Conservation (phyloP, 2,797 vertebrate species). For the Mormyrops attenuatus region DNA sequence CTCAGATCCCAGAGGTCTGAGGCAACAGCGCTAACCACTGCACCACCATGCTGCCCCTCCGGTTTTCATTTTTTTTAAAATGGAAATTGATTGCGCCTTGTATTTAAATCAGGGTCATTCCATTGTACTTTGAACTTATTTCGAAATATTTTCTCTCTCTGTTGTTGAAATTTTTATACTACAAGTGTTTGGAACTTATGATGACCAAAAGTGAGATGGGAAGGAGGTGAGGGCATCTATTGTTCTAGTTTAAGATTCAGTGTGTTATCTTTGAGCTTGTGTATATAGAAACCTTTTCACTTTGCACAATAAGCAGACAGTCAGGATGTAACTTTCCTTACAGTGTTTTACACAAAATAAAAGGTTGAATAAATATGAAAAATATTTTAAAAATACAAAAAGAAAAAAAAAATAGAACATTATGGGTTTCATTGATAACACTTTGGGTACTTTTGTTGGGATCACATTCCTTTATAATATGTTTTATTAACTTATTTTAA, state of each 20-base stretch:
- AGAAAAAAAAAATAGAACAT: slow-evolving; percentile 49
- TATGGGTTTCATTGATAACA: slow-evolving; percentile 60
- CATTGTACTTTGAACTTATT: slow-evolving; percentile 15
- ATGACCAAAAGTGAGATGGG: slow-evolving; percentile 31
- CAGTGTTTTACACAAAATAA: slow-evolving; percentile 62
- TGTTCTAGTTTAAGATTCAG: slow-evolving; percentile 49
- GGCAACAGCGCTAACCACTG: neutral
- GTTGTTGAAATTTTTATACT: slow-evolving; percentile 58
- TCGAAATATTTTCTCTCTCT: slow-evolving; percentile 44
- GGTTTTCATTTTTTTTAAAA: slow-evolving; percentile 32
- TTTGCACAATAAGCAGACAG: slow-evolving; percentile 70
- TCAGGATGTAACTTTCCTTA: slow-evolving; percentile 68
- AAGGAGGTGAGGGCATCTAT: slow-evolving; percentile 28
- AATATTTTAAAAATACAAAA: slow-evolving; percentile 48
- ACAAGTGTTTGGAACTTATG: slow-evolving; percentile 51
- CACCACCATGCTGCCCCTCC: neutral
- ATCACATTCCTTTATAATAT: slow-evolving; percentile 59
- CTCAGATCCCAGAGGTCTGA: neutral
- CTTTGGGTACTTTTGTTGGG: slow-evolving; percentile 56
- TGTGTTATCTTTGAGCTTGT: slow-evolving; percentile 56
- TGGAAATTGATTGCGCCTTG: slow-evolving; percentile 61
- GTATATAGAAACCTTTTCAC: slow-evolving; percentile 63
- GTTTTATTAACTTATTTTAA: slow-evolving; percentile 63
- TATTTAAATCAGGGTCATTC: slow-evolving; percentile 40
- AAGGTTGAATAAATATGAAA: slow-evolving; percentile 50